These are phyloP conservation scores for Denticeps clupeoides DNA, from an alignment of 2,797 vertebrate genomes.

Conservation along the genomic window DNA sequence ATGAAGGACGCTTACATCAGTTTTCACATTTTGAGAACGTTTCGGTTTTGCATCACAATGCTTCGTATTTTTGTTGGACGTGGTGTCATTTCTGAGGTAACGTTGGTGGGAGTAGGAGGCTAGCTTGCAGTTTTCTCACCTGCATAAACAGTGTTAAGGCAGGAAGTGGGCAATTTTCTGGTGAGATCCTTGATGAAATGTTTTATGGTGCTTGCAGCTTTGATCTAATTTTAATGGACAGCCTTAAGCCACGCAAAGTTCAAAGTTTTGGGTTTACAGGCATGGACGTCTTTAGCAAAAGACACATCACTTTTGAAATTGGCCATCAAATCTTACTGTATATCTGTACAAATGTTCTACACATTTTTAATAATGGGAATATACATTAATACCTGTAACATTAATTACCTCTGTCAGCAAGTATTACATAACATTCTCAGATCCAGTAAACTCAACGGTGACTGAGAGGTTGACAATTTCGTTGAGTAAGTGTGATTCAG, in stretches of 20 bases:
- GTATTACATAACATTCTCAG: no score
- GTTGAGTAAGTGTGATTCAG: no score
- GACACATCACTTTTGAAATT: no score
- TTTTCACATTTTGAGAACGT: constrained; percentile 37
- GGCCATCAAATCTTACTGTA: no score
- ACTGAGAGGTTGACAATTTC: no score
- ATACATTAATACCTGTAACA: no score
- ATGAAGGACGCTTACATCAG: constrained; percentile 35
- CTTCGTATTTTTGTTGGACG: constrained; percentile 57
- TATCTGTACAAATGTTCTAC: no score
- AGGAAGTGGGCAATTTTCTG: constrained; percentile 57
- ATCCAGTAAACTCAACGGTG: no score
- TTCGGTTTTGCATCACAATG: no score
- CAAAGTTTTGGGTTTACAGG: constrained; percentile 23
- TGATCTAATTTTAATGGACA: constrained; percentile 48
- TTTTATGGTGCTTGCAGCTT: constrained; percentile 33
- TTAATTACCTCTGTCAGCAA: no score
- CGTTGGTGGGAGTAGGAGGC: constrained; percentile 37
- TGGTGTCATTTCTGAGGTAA: constrained; percentile 39
- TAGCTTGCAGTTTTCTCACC: constrained; percentile 69
- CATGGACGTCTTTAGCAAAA: no score
- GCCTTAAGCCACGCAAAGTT: constrained; percentile 21
- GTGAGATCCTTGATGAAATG: constrained; percentile 39
- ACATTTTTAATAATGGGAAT: no score
- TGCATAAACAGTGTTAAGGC: constrained; percentile 54